A percentile compares a stretch with the other conserved stretches of the same genome.
Evolutionary conservation across 2,113 vertebrate genomes (phyloP).

Genomic region (Lophius piscatorius): DNA sequence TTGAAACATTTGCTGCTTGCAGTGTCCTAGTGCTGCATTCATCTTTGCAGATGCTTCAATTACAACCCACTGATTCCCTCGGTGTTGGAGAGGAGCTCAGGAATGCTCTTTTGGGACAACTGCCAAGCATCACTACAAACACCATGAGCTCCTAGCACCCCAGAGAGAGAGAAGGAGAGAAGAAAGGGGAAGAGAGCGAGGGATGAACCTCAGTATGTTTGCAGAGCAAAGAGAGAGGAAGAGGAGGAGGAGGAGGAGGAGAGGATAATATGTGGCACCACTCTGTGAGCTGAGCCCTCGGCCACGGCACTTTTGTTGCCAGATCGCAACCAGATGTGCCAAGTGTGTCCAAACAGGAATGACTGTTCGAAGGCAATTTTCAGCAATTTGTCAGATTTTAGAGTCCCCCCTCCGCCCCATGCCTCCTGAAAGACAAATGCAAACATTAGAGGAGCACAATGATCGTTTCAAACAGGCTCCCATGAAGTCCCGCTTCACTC

Average conservation of each 20-base stretch:
- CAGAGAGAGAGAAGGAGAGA: conserved; percentile 17
- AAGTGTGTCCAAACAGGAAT: conserved; percentile 82
- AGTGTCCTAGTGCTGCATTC: conserved; percentile 58
- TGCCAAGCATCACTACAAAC: conserved; percentile 65
- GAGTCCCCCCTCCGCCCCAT: conserved; percentile 50
- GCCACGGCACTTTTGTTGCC: conserved; percentile 75
- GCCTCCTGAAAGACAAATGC: conserved; percentile 77
- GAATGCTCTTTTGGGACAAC: conserved; percentile 64
- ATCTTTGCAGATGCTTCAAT: conserved; percentile 67
- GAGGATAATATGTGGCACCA: conserved; percentile 68
- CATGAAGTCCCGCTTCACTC: conserved; percentile 32
- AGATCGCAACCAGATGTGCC: conserved; percentile 85
- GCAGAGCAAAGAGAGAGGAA: conserved; percentile 45
- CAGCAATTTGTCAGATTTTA: conserved; percentile 86
- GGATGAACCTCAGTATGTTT: conserved; percentile 50
- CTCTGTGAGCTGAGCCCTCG: conserved; percentile 66
- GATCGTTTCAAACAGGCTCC: conserved; percentile 62
- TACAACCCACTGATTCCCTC: conserved; percentile 62
- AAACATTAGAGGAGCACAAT: conserved; percentile 57
- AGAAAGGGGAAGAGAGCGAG: neutral
- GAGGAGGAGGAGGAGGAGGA: conserved; percentile 22
- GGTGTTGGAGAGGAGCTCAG: conserved; percentile 60
- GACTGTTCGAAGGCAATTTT: conserved; percentile 84
- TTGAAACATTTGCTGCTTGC: conserved; percentile 50
- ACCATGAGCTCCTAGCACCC: conserved; percentile 42